Percentiles rank a stretch among this genome's conserved stretches.
Conservation (phyloP, 2,113 vertebrate species). For the Ammospiza caudacuta region DNA sequence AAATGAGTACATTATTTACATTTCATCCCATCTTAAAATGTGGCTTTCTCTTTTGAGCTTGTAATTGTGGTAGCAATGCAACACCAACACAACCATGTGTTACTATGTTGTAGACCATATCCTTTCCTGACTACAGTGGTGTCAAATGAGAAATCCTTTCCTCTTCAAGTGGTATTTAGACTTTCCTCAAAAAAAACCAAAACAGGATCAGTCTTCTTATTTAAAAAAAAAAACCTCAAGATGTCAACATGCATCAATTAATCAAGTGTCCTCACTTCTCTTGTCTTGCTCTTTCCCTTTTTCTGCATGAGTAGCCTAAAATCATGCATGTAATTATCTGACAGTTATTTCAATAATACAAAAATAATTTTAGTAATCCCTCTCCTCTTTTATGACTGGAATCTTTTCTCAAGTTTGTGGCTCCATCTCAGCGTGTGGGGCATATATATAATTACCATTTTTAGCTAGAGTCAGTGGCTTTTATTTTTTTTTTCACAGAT, state of each 20-base stretch:
- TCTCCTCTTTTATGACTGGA: background rate
- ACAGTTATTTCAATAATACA: background rate
- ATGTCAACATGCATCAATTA: background rate
- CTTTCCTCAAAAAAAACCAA: background rate
- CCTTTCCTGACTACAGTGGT: background rate
- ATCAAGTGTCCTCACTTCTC: background rate
- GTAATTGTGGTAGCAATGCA: background rate
- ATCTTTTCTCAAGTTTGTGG: background rate
- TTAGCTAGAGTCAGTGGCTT: background rate
- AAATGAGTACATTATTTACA: constrained; percentile 43
- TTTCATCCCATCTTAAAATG: constrained; percentile 19
- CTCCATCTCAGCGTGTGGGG: background rate
- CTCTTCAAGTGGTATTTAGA: background rate
- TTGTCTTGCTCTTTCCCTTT: background rate
- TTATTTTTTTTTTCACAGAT: background rate
- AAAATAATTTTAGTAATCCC: background rate
- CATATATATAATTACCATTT: background rate
- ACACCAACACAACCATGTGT: background rate
- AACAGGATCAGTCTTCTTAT: background rate
- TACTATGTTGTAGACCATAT: background rate
- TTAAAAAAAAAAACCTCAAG: background rate
- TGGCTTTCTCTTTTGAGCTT: background rate
- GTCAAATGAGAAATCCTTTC: background rate
- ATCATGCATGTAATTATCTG: background rate
- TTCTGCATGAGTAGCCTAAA: background rate